phyloP scores from a whole-genome alignment of 2,888 invertebrate species.

The Eupithecia abbreviata region DNA sequence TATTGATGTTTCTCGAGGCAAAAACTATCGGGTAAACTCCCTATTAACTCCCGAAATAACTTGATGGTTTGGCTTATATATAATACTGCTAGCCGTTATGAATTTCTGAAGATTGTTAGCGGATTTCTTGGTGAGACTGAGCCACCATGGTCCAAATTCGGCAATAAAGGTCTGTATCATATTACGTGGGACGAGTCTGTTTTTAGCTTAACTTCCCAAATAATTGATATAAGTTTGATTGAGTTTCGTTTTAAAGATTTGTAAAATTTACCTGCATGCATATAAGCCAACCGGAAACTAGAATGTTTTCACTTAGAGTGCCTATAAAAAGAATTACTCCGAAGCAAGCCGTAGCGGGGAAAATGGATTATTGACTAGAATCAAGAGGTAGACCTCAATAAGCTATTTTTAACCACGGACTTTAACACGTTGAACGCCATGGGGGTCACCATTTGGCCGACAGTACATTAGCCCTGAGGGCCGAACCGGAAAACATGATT shows the following conservation, averaged over 20 bases:
- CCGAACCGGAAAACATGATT: too few species aligned
- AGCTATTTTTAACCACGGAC: slow-evolving; percentile 14
- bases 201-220: background rate
- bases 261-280: background rate
- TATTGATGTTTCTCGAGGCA: slow-evolving; percentile 38
- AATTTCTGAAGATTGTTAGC: background rate
- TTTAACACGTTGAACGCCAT: too few species aligned
- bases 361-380: slow-evolving; percentile 16
- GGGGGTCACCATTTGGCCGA: too few species aligned
- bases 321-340: slow-evolving; percentile 11
- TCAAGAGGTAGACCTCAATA: background rate
- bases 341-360: slow-evolving; percentile 10
- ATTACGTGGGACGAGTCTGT: background rate
- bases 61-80: background rate
- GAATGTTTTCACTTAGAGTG: slow-evolving; percentile 11
- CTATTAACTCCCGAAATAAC: slow-evolving; percentile 1
- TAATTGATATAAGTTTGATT: background rate
- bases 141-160: too few species aligned
- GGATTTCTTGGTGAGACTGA: background rate
- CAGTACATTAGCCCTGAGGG: too few species aligned
- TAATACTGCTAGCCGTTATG: background rate
- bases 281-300: background rate
- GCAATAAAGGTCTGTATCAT: too few species aligned
- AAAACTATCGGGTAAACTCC: slow-evolving; percentile 12
- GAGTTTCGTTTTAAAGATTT: background rate